These are phyloP conservation scores for Regulus satrapa DNA, from an alignment of 2,113 vertebrate genomes.

Conservation along the genomic window DNA sequence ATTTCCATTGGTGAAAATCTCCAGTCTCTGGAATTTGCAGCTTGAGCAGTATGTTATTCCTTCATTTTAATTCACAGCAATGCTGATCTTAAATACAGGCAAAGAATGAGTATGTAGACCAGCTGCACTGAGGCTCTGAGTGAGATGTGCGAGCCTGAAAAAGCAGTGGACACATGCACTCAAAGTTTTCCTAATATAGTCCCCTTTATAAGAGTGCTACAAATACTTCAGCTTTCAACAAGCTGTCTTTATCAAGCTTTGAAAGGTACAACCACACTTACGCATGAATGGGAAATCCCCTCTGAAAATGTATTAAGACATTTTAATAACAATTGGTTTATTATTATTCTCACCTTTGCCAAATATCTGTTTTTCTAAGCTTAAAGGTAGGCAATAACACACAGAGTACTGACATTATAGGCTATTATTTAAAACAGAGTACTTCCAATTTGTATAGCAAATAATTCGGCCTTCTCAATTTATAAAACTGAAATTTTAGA, in stretches of 20 bases:
- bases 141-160: not conserved
- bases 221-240: not conserved
- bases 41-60: not conserved
- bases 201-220: not conserved
- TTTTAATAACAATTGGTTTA: not conserved
- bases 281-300: not conserved
- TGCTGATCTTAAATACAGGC: not conserved
- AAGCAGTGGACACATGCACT: not conserved
- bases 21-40: not conserved
- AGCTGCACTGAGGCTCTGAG: not conserved
- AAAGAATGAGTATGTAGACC: not conserved
- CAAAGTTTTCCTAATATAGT: not conserved
- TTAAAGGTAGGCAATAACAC: not conserved
- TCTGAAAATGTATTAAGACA: not conserved
- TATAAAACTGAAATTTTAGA: not conserved
- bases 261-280: not conserved
- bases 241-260: not conserved
- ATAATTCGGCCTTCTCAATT: not conserved
- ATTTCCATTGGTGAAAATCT: not conserved
- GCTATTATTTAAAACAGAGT: not conserved
- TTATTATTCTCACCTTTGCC: not conserved
- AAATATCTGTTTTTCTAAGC: not conserved
- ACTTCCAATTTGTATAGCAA: not conserved
- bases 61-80: not conserved
- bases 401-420: not conserved